These are phyloP conservation scores for Caenorhabditis plicata DNA, from an alignment of 2,888 invertebrate species.

Conservation along the genomic window DNA sequence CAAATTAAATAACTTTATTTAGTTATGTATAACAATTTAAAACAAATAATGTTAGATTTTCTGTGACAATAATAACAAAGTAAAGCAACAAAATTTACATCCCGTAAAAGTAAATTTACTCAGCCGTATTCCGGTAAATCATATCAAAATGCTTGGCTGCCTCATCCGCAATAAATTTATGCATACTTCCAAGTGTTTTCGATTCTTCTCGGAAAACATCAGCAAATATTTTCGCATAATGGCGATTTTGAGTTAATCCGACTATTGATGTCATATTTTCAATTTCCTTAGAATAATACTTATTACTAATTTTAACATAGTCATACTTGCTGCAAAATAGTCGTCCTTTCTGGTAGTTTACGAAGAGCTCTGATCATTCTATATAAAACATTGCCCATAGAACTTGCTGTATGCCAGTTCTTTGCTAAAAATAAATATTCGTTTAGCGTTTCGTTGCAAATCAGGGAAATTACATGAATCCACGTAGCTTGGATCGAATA, in stretches of 20 bases:
- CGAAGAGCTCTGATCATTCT: constrained; percentile 18
- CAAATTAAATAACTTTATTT: too few species aligned
- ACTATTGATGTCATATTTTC: constrained; percentile 7
- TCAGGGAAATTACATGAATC: too few species aligned
- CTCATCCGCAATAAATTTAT: background rate
- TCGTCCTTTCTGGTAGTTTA: constrained; percentile 7
- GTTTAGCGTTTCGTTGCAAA: too few species aligned
- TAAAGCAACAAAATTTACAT: too few species aligned
- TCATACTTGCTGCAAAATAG: constrained; percentile 2
- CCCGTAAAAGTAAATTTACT: too few species aligned
- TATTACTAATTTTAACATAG: background rate
- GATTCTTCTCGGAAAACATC: constrained; percentile 2
- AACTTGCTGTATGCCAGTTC: background rate
- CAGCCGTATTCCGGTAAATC: background rate
- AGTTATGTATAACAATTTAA: too few species aligned
- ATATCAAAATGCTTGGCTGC: constrained; percentile 8
- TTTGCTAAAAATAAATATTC: constrained; percentile 2
- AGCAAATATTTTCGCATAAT: constrained; percentile 7
- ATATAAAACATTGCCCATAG: constrained; percentile 1
- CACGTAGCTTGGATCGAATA: constrained; percentile 5
- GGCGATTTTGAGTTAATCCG: constrained; percentile 1
- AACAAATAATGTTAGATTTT: too few species aligned
- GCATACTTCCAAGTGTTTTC: background rate
- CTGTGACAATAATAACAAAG: too few species aligned
- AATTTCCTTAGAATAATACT: constrained; percentile 2